Conservation (phyloP, 2,888 invertebrate genomes). For the Diaprepes abbreviatus region DNA sequence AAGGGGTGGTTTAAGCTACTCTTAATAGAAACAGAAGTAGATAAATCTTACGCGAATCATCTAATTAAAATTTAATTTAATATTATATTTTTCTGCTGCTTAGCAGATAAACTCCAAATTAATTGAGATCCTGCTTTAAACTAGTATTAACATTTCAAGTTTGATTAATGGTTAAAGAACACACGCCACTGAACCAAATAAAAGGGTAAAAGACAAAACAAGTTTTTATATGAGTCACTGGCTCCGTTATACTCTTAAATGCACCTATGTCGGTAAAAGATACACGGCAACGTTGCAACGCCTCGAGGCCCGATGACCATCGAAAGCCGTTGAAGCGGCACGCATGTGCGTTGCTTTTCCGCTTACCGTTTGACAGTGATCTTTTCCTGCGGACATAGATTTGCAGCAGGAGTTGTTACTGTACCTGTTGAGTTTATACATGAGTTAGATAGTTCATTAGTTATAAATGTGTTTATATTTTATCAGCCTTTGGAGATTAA, state of each 20-base stretch:
- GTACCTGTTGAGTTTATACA: not conserved
- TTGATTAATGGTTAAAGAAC: not conserved
- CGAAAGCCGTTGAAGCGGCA: constrained; percentile 34
- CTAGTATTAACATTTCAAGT: too few species aligned
- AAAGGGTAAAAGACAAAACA: constrained; percentile 61
- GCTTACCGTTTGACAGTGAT: constrained; percentile 41
- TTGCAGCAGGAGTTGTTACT: constrained; percentile 8
- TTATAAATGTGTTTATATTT: not conserved
- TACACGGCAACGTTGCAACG: constrained; percentile 25
- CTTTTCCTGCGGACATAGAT: constrained; percentile 17
- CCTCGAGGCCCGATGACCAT: constrained; percentile 23
- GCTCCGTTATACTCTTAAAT: constrained; percentile 47
- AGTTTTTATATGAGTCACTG: constrained; percentile 64
- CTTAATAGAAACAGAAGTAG: too few species aligned
- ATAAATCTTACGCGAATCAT: too few species aligned
- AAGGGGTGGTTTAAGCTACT: too few species aligned
- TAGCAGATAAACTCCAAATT: too few species aligned
- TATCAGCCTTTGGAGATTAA: not conserved
- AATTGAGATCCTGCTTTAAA: too few species aligned
- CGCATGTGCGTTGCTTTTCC: constrained; percentile 36
- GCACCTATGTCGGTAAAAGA: constrained; percentile 16
- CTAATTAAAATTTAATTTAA: too few species aligned
- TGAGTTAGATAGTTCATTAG: not conserved
- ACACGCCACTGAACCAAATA: constrained; percentile 51
- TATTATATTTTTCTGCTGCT: too few species aligned